Conservation (phyloP, 1,140 invertebrate genomes). For the Liolophura sinensis region DNA sequence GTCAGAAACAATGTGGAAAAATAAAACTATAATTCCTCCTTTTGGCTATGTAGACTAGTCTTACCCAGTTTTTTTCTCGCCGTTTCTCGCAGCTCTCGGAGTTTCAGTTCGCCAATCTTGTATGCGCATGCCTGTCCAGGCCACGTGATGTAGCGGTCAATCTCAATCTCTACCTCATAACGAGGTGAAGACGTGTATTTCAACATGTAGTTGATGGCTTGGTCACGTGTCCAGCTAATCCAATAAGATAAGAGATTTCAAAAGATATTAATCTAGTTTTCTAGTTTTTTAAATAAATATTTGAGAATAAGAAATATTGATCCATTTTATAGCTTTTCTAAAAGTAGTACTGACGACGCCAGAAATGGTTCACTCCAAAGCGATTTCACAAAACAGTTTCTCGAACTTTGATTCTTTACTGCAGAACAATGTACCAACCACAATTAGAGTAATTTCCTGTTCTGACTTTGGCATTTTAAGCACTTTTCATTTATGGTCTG, state of each 20-base stretch:
- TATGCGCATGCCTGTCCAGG: slow-evolving; percentile 61
- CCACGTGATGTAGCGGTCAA: slow-evolving; percentile 61
- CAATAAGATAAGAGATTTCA: background rate
- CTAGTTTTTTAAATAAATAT: background rate
- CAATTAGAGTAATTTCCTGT: too few species aligned
- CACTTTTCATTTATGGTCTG: too few species aligned
- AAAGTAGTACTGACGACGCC: too few species aligned
- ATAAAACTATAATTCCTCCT: background rate
- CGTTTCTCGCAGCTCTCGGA: slow-evolving; percentile 54
- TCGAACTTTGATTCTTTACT: too few species aligned
- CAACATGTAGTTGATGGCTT: slow-evolving; percentile 57
- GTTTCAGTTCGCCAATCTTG: slow-evolving; percentile 62
- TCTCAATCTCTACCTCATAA: slow-evolving; percentile 44
- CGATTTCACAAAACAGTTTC: too few species aligned
- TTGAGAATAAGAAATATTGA: too few species aligned
- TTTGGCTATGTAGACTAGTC: background rate
- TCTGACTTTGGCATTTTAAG: too few species aligned
- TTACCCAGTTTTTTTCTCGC: slow-evolving; percentile 54
- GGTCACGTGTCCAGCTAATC: slow-evolving; percentile 55
- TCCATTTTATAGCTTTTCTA: too few species aligned
- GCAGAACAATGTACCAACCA: too few species aligned
- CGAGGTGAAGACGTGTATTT: slow-evolving; percentile 46
- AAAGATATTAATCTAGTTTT: background rate
- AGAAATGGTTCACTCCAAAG: too few species aligned
- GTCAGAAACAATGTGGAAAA: background rate